Conservation (phyloP, 2,113 vertebrate genomes). For the Gymnorhina tibicen region DNA sequence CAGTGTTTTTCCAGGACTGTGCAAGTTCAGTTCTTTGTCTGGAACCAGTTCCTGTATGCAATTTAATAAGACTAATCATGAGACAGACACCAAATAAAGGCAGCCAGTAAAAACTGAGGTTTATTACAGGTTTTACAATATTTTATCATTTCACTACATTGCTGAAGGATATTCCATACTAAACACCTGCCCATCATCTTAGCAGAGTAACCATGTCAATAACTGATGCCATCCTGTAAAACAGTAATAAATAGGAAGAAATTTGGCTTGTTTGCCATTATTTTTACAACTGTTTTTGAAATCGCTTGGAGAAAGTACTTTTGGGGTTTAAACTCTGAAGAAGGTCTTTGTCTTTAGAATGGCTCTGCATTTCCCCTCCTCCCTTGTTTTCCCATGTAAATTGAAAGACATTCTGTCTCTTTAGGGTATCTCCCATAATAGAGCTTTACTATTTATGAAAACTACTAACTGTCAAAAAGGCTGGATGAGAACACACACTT, state of each 20-base stretch:
- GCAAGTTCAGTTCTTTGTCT: background rate
- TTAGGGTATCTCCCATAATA: background rate
- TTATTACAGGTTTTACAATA: background rate
- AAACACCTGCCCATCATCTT: background rate
- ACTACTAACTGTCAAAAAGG: background rate
- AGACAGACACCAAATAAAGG: background rate
- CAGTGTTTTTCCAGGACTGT: background rate
- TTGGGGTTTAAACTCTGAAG: background rate
- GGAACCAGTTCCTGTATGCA: background rate
- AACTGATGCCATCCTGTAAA: background rate
- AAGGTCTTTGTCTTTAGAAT: background rate
- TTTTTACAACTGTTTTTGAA: background rate
- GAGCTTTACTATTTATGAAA: background rate
- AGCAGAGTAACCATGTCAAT: background rate
- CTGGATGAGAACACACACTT: background rate
- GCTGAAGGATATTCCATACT: background rate
- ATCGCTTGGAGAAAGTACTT: background rate
- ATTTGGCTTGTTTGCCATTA: background rate
- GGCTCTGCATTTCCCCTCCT: background rate
- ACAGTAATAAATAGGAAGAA: background rate
- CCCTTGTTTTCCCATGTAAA: background rate
- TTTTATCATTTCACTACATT: background rate
- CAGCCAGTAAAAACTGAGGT: background rate
- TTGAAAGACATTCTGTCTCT: background rate
- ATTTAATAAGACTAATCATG: background rate